Percentiles rank a stretch among this genome's conserved stretches.
Conservation (phyloP, 2,888 invertebrate species). For the Macrostomum cliftonense region DNA sequence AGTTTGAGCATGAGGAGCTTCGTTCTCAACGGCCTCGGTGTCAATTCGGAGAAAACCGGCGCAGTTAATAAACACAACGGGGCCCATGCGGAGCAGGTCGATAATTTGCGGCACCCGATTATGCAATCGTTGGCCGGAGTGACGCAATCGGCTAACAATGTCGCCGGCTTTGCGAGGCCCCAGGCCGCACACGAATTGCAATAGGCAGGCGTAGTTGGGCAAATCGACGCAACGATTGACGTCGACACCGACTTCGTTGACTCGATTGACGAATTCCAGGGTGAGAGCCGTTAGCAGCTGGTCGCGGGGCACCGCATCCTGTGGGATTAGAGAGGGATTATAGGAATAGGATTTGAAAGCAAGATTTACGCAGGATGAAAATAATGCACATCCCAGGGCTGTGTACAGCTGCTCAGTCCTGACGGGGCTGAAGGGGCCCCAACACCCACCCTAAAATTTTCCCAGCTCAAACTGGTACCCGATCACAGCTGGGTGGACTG, state of each 20-base stretch:
- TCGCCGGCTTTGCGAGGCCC: slow-evolving; percentile 69
- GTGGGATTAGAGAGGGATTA: no score
- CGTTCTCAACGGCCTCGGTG: slow-evolving; percentile 40
- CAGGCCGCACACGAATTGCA: slow-evolving; percentile 89
- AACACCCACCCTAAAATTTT: no score
- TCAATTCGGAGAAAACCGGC: slow-evolving; percentile 98
- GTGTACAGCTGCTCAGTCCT: no score
- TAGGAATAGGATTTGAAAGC: slow-evolving; percentile 13
- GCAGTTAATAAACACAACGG: slow-evolving; percentile 93
- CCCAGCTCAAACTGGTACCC: no score
- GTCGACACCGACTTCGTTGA: slow-evolving; percentile 94
- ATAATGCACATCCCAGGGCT: no score
- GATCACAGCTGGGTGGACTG: no score
- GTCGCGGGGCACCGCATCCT: slow-evolving; percentile 50
- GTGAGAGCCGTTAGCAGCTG: slow-evolving; percentile 64
- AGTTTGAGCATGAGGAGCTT: slow-evolving; percentile 76
- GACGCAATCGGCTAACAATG: slow-evolving; percentile 24
- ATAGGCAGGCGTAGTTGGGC: slow-evolving; percentile 59
- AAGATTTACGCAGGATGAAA: no score
- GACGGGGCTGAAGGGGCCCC: no score
- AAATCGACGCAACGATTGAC: slow-evolving; percentile 77
- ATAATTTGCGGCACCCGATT: slow-evolving; percentile 61
- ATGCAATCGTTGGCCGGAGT: slow-evolving; percentile 14
- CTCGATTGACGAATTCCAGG: slow-evolving; percentile 70
- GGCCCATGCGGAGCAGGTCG: slow-evolving; percentile 82